Conservation (phyloP, 2,113 vertebrate genomes). For the Gymnogyps californianus region DNA sequence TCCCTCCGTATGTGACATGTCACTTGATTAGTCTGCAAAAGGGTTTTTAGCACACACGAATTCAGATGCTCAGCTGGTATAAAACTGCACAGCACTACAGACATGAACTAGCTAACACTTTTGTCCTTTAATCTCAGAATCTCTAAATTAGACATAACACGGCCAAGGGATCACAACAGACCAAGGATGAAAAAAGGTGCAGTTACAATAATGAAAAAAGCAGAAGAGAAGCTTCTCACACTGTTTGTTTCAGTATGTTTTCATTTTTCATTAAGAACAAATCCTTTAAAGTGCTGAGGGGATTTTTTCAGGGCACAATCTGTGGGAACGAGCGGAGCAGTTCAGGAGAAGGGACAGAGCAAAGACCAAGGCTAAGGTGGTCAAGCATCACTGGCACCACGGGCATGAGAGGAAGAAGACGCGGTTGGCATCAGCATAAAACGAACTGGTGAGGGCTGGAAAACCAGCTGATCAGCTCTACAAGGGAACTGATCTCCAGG, state of each 20-base stretch:
- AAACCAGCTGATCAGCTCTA: neutral
- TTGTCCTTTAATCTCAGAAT: neutral
- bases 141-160: neutral
- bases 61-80: neutral
- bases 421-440: fast-evolving
- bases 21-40: neutral
- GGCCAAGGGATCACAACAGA: neutral
- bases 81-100: neutral
- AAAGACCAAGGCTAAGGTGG: neutral
- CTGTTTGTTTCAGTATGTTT: neutral
- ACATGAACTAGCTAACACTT: neutral
- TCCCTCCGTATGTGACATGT: neutral
- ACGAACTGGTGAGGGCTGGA: neutral
- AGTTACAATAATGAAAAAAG: neutral
- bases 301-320: neutral
- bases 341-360: neutral
- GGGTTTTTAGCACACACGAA: neutral
- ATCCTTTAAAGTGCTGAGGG: neutral
- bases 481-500: neutral
- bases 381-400: neutral
- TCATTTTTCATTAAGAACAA: neutral
- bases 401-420: neutral
- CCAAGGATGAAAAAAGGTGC: neutral
- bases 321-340: neutral
- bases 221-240: neutral